phyloP scores from a whole-genome alignment of 2,797 vertebrate species.

The Natrix natrix region DNA sequence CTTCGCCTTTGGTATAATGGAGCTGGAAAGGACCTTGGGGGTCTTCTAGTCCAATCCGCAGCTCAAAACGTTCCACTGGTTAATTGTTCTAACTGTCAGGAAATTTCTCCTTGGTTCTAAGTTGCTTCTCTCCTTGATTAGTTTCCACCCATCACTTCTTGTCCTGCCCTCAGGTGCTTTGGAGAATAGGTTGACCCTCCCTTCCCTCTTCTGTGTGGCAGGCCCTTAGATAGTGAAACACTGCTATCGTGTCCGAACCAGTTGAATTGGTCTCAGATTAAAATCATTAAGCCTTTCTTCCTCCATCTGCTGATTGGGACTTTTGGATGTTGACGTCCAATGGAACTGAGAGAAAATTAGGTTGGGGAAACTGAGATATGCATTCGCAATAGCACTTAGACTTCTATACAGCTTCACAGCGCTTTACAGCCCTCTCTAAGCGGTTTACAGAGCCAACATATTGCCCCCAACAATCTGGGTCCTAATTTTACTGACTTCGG shows the following conservation, averaged over 20 bases:
- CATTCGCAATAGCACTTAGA: background rate
- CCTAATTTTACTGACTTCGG: background rate
- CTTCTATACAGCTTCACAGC: background rate
- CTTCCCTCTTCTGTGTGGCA: background rate
- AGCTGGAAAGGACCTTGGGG: background rate
- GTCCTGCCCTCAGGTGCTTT: background rate
- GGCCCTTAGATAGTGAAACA: background rate
- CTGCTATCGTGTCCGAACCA: background rate
- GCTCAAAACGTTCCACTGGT: background rate
- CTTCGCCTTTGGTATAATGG: background rate
- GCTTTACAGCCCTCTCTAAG: background rate
- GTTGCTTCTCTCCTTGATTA: background rate
- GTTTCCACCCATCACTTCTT: background rate
- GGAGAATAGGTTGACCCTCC: background rate
- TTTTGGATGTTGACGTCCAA: background rate
- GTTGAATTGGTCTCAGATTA: background rate
- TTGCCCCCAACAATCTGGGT: background rate
- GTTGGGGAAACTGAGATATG: background rate
- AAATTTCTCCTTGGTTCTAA: background rate
- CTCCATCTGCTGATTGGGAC: background rate
- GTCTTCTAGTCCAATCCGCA: too few species aligned
- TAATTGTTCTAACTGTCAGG: background rate
- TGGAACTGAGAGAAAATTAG: background rate
- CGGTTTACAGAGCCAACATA: background rate
- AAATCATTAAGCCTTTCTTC: background rate